Conservation (phyloP, 2,888 invertebrate species). For the Iphiclides podalirius region DNA sequence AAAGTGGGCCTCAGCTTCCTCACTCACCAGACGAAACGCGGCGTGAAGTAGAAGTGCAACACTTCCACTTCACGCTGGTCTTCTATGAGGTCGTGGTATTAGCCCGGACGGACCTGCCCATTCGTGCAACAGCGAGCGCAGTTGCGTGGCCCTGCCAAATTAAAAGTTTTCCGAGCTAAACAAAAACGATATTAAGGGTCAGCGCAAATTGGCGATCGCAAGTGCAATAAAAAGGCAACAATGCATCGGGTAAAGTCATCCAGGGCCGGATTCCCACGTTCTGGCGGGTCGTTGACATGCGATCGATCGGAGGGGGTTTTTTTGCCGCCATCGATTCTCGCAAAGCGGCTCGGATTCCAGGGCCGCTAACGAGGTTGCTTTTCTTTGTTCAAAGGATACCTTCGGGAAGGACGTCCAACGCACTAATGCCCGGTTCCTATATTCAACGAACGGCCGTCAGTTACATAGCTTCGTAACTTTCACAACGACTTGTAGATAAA, state of each 20-base stretch:
- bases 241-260: slow-evolving; percentile 50
- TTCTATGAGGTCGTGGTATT: too few relatives aligned
- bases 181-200: slow-evolving; percentile 21
- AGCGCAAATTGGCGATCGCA: slow-evolving; percentile 28
- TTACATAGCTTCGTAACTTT: too few relatives aligned
- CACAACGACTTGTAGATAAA: too few relatives aligned
- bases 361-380: slow-evolving; percentile 52
- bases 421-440: too few relatives aligned
- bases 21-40: too few relatives aligned
- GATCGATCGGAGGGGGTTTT: slow-evolving; percentile 53
- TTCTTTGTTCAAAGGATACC: slow-evolving; percentile 36
- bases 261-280: slow-evolving; percentile 65
- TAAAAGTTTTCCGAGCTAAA: background rate
- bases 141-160: too few relatives aligned
- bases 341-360: slow-evolving; percentile 47
- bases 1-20: too few relatives aligned
- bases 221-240: slow-evolving; percentile 46
- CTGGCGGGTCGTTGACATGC: slow-evolving; percentile 62
- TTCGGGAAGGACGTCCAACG: slow-evolving; percentile 33
- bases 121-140: too few relatives aligned
- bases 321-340: slow-evolving; percentile 45
- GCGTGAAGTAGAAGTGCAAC: too few relatives aligned
- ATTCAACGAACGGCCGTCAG: too few relatives aligned
- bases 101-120: too few relatives aligned
- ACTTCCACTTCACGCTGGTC: too few relatives aligned